Conservation (phyloP, 1,140 invertebrate genomes). For the Drosophila bocqueti region DNA sequence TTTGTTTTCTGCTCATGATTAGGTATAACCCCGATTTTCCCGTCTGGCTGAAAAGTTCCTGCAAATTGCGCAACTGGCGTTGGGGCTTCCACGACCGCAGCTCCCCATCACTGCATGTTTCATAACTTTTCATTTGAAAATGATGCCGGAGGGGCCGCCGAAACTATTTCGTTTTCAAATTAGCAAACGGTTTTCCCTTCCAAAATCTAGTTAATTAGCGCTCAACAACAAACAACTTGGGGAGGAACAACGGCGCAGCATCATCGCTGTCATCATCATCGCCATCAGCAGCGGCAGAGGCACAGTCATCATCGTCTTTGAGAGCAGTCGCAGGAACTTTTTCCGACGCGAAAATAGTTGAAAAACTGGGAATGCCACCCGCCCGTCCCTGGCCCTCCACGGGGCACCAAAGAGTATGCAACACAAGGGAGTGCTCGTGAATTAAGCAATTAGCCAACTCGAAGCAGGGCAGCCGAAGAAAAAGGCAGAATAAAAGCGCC, state of each 20-base stretch:
- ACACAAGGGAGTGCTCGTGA: conserved; percentile 54
- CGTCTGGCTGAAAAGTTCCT: conserved; percentile 8
- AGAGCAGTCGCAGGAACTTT: conserved; percentile 33
- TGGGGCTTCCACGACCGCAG: conserved; percentile 23
- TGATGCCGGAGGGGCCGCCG: conserved; percentile 24
- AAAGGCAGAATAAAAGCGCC: conserved; percentile 17
- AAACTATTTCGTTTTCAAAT: conserved; percentile 67
- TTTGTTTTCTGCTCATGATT: conserved; percentile 6
- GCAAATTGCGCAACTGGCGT: conserved; percentile 23
- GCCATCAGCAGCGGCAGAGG: background rate
- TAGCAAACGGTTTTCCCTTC: conserved; percentile 59
- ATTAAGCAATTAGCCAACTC: conserved; percentile 62
- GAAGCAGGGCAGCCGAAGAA: conserved; percentile 20
- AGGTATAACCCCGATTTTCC: conserved; percentile 3
- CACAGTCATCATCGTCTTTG: conserved; percentile 14
- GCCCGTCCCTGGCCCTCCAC: conserved; percentile 2
- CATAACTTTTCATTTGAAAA: conserved; percentile 56
- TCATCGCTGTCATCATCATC: conserved; percentile 13
- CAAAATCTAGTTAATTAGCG: conserved; percentile 73
- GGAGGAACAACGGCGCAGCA: conserved; percentile 30
- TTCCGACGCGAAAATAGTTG: conserved; percentile 50
- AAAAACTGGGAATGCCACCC: conserved; percentile 27
- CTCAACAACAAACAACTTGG: conserved; percentile 52
- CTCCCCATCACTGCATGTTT: conserved; percentile 35
- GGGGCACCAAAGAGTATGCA: conserved; percentile 29